Evolutionary conservation across 1,140 invertebrate genomes (phyloP).

Genomic region (Pteromalus puparum): DNA sequence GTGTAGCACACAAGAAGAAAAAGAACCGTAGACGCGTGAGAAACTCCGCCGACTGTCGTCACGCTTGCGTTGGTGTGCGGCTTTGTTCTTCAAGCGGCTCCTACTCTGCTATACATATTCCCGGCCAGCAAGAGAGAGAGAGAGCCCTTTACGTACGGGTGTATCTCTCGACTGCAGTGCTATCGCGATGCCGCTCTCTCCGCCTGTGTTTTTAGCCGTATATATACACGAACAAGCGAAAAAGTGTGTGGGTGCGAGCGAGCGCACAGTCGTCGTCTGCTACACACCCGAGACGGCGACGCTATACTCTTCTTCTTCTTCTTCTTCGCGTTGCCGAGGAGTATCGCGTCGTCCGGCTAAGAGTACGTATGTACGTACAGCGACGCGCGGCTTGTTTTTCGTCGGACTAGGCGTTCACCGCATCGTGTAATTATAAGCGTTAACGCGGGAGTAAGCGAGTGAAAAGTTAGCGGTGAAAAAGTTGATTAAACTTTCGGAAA

Average conservation of each 20-base stretch:
- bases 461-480: no score
- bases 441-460: no score
- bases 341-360: not conserved
- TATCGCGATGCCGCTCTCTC: not conserved
- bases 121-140: not conserved
- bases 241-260: not conserved
- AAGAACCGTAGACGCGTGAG: constrained; percentile 44
- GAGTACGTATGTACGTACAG: not conserved
- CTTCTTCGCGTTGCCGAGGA: not conserved
- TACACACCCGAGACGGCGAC: not conserved
- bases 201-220: not conserved
- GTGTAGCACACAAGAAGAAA: not conserved
- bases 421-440: no score
- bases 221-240: not conserved
- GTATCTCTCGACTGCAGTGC: not conserved
- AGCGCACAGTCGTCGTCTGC: not conserved
- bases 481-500: not conserved
- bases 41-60: constrained; percentile 45
- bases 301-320: not conserved
- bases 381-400: no score
- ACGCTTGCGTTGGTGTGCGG: constrained; percentile 43
- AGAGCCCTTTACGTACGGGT: constrained; percentile 4
- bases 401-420: no score
- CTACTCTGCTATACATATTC: not conserved
- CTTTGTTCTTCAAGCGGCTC: constrained; percentile 44